A percentile compares a stretch with the other conserved stretches of the same genome.
Evolutionary conservation across 2,113 vertebrate genomes (phyloP).

Genomic region (Tauraco erythrolophus): DNA sequence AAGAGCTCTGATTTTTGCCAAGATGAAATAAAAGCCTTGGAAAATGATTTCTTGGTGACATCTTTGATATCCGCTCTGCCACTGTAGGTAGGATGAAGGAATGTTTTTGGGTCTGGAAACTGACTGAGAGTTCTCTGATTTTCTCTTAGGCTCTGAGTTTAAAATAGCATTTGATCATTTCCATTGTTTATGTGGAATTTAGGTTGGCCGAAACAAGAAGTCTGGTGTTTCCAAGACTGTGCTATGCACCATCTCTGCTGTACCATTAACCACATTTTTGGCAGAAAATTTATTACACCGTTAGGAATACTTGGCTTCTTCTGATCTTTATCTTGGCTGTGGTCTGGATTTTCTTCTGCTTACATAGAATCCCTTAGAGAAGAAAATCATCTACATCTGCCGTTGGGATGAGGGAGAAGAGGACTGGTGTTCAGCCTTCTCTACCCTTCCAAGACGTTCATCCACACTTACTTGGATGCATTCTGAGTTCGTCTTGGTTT

Average conservation of each 20-base stretch:
- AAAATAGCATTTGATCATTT: background rate
- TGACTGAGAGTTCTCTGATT: background rate
- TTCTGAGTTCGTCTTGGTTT: background rate
- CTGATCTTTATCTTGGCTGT: background rate
- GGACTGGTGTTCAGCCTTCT: background rate
- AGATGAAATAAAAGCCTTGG: background rate
- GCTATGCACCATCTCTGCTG: background rate
- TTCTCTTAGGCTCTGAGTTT: background rate
- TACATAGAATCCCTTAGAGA: background rate
- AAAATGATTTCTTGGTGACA: background rate
- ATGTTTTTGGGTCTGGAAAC: background rate
- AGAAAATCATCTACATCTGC: background rate
- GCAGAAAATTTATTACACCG: fast-evolving
- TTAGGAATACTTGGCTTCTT: background rate
- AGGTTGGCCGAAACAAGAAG: background rate
- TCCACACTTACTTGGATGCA: background rate
- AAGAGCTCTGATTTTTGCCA: background rate
- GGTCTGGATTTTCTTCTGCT: background rate
- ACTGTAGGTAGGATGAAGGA: background rate
- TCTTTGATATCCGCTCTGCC: background rate
- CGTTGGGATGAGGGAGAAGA: background rate
- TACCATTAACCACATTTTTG: background rate
- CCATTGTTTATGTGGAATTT: background rate
- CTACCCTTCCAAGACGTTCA: background rate
- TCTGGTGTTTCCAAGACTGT: background rate